Evolutionary conservation across 2,113 vertebrate genomes (phyloP).

Genomic region (Pipra filicauda): DNA sequence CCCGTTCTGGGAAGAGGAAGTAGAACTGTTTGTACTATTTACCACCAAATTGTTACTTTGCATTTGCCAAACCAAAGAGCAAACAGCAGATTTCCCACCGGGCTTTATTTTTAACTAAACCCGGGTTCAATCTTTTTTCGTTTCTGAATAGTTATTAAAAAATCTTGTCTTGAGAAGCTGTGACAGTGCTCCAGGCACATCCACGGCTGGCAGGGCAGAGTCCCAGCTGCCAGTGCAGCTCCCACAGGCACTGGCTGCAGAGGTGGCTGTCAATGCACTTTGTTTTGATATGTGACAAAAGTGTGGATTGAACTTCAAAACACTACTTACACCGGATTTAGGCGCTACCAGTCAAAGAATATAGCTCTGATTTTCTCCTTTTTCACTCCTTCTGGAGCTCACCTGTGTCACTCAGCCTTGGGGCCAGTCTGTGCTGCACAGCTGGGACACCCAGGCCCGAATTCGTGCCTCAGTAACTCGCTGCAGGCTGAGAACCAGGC

Average conservation of each 20-base stretch:
- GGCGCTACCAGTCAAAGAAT: background rate
- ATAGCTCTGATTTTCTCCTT: background rate
- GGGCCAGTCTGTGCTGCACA: background rate
- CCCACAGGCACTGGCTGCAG: background rate
- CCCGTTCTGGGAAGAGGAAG: slow-evolving; percentile 27
- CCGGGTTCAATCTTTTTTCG: background rate
- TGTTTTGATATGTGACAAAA: background rate
- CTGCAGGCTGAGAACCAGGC: background rate
- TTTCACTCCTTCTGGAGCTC: background rate
- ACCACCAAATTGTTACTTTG: background rate
- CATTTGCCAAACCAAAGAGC: background rate
- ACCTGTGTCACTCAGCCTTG: background rate
- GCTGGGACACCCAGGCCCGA: background rate
- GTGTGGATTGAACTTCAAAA: background rate
- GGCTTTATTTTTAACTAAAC: background rate
- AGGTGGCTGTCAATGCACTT: background rate
- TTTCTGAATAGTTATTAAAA: background rate
- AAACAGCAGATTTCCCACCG: background rate
- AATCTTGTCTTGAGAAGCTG: background rate
- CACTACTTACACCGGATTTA: too few relatives aligned
- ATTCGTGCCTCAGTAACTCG: fast-evolving
- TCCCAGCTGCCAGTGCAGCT: background rate
- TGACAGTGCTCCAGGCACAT: background rate
- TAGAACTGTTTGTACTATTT: background rate
- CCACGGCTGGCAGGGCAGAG: background rate